phyloP scores from a whole-genome alignment of 2,888 invertebrate species.

The Sialis lutaria region DNA sequence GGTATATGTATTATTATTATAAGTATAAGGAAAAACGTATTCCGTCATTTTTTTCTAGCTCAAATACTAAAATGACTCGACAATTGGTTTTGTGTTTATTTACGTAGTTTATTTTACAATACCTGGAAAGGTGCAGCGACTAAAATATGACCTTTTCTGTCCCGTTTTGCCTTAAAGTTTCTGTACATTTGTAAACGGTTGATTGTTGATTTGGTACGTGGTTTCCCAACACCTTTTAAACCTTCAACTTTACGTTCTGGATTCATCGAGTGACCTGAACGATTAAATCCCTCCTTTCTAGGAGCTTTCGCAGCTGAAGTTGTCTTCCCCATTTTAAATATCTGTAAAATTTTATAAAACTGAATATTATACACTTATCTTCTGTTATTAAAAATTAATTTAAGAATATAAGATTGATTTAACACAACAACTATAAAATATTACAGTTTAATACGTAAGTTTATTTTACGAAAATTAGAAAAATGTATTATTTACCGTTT shows the following conservation, averaged over 20 bases:
- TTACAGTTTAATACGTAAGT: no score
- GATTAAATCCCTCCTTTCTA: slow-evolving; percentile 70
- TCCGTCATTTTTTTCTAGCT: no score
- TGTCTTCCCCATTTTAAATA: slow-evolving; percentile 53
- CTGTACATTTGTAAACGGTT: slow-evolving; percentile 96
- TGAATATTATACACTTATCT: no score
- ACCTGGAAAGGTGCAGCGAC: slow-evolving; percentile 89
- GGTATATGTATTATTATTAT: no score
- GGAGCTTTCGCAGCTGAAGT: slow-evolving; percentile 54
- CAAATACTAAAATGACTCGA: no score
- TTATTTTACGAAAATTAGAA: no score
- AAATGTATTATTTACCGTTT: no score
- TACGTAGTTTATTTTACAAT: slow-evolving; percentile 7
- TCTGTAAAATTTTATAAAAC: background rate
- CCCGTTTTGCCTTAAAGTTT: slow-evolving; percentile 88
- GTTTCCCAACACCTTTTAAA: slow-evolving; percentile 69
- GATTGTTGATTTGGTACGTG: slow-evolving; percentile 82
- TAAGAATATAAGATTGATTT: no score
- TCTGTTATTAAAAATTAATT: no score
- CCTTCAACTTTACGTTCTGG: slow-evolving; percentile 68
- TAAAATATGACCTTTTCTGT: slow-evolving; percentile 77
- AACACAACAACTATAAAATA: no score
- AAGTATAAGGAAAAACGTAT: no score
- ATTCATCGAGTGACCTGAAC: slow-evolving; percentile 86
- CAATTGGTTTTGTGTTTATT: background rate